A percentile compares a stretch with the other conserved stretches of the same genome.
Evolutionary conservation across 1,140 invertebrate genomes (phyloP).

Genomic region (Palaemon carinicauda): DNA sequence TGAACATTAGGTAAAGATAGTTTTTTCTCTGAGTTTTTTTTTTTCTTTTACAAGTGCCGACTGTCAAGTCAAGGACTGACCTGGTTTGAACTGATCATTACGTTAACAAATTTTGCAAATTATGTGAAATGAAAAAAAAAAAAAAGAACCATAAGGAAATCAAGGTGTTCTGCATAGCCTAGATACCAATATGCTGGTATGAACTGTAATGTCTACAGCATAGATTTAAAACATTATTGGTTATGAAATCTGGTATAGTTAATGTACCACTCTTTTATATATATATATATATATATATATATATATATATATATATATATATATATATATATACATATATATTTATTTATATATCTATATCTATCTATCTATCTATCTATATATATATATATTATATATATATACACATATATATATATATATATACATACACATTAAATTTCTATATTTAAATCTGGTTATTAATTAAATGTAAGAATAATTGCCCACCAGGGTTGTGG

Average conservation of each 20-base stretch:
- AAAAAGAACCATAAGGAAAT: too few species aligned
- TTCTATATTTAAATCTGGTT: too few species aligned
- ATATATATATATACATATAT: not conserved
- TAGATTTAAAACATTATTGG: not conserved
- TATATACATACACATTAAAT: not conserved
- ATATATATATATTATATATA: constrained; percentile 28
- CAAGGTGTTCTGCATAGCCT: too few species aligned
- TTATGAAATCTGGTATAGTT: not conserved
- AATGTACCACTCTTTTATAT: not conserved
- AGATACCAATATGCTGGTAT: not conserved
- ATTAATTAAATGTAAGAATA: too few species aligned
- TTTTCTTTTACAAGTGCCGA: too few species aligned
- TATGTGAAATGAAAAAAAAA: too few species aligned
- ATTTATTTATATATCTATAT: not conserved
- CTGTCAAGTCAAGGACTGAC: too few species aligned
- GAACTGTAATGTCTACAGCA: not conserved
- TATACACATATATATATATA: not conserved
- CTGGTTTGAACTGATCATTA: too few species aligned
- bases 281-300: not conserved
- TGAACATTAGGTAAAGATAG: too few species aligned
- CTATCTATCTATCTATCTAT: constrained; percentile 8
- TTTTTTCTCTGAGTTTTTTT: too few species aligned
- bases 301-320: not conserved
- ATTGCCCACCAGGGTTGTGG: too few species aligned
- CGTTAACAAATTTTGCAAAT: too few species aligned